Conservation (phyloP, 2,113 vertebrate species). For the Tringa solitaria region DNA sequence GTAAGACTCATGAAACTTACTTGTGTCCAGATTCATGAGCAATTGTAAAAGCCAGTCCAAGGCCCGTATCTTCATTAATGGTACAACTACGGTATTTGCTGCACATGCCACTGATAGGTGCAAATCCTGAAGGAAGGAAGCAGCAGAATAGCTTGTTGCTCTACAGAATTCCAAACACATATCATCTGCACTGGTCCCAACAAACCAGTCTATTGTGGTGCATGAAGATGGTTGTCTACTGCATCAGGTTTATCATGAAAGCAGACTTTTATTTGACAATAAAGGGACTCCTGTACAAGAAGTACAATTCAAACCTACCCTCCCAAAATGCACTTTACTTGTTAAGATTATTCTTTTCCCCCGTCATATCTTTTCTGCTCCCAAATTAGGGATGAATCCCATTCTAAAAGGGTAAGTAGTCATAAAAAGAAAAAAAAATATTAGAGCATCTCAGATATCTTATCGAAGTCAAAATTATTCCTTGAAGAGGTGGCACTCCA, state of each 20-base stretch:
- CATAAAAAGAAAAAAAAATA: neutral
- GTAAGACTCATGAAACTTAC: constrained; percentile 72
- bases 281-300: neutral
- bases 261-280: neutral
- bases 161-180: neutral
- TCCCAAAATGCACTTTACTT: neutral
- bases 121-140: constrained; percentile 83
- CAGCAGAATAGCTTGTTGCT: neutral
- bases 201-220: neutral
- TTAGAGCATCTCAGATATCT: neutral
- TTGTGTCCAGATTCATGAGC: constrained; percentile 99
- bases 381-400: neutral
- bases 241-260: neutral
- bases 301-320: neutral
- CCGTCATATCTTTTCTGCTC: neutral
- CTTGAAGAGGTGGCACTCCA: neutral
- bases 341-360: neutral
- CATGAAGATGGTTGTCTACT: neutral
- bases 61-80: constrained; percentile 97
- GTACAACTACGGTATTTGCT: constrained; percentile 97
- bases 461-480: neutral
- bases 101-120: constrained; percentile 98
- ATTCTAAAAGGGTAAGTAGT: neutral
- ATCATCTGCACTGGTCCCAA: neutral
- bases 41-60: constrained; percentile 95